Conservation (phyloP, 2,797 vertebrate species). For the Erethizon dorsatum region DNA sequence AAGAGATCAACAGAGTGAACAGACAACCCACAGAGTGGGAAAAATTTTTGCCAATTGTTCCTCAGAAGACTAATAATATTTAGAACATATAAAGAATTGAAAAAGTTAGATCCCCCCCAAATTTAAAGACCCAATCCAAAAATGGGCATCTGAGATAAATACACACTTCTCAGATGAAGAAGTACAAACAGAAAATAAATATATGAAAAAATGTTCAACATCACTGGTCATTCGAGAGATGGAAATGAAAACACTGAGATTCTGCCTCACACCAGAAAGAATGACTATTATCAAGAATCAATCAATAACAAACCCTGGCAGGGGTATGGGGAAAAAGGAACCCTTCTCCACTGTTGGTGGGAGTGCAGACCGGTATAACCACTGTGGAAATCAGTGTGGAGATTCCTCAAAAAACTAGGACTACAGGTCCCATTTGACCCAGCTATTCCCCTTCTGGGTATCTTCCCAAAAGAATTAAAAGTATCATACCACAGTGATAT, state of each 20-base stretch:
- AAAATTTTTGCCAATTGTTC: no score
- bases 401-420: background rate
- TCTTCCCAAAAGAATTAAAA: background rate
- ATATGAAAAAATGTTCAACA: background rate
- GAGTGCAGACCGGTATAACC: background rate
- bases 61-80: no score
- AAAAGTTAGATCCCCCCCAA: background rate
- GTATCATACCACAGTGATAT: background rate
- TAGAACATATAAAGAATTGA: no score
- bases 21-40: no score
- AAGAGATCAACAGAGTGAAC: no score
- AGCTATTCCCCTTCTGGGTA: background rate
- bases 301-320: background rate
- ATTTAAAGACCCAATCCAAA: background rate
- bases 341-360: no score
- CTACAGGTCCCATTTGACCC: background rate
- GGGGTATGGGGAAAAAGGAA: background rate
- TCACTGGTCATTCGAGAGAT: background rate
- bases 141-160: background rate
- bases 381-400: background rate
- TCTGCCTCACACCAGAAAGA: background rate
- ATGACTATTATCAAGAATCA: background rate
- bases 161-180: background rate
- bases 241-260: background rate
- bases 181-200: background rate